phyloP scores from a whole-genome alignment of 2,888 invertebrate species.

The Rhagium mordax region DNA sequence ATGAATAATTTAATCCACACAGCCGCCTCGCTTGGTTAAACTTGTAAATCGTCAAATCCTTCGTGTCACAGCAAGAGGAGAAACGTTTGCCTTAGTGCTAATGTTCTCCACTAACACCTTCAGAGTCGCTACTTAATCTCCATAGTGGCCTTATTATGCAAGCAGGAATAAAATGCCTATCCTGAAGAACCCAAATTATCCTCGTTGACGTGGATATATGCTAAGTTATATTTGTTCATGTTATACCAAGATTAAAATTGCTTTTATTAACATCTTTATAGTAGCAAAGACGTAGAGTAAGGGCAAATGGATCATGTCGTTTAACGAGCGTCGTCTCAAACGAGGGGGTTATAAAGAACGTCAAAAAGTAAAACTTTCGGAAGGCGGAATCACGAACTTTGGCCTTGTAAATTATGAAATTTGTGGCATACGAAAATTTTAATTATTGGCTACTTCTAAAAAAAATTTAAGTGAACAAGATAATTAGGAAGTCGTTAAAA shows the following conservation, averaged over 20 bases:
- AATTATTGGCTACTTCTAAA: too few relatives aligned
- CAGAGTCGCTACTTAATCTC: slow-evolving; percentile 18
- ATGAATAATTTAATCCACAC: slow-evolving; percentile 13
- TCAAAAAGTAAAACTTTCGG: too few relatives aligned
- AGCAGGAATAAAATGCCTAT: slow-evolving; percentile 13
- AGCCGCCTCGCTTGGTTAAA: neutral
- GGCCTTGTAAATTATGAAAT: too few relatives aligned
- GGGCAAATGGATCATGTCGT: too few relatives aligned
- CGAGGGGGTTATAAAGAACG: too few relatives aligned
- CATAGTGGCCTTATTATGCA: slow-evolving; percentile 27
- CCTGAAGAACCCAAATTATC: slow-evolving; percentile 18
- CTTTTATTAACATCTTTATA: neutral
- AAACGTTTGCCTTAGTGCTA: slow-evolving; percentile 8
- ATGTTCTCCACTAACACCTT: slow-evolving; percentile 25
- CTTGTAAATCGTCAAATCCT: slow-evolving; percentile 21
- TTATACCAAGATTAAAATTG: neutral
- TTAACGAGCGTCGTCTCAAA: too few relatives aligned
- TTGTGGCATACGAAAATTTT: too few relatives aligned
- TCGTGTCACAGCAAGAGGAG: neutral
- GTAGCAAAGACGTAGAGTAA: neutral
- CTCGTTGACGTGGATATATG: slow-evolving; percentile 19
- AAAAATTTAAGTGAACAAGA: too few relatives aligned
- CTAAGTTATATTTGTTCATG: slow-evolving; percentile 11
- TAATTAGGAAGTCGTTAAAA: too few relatives aligned
- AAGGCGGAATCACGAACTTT: too few relatives aligned